Evolutionary conservation across 2,797 vertebrate genomes (phyloP).

Genomic region (Sebastes cheni): DNA sequence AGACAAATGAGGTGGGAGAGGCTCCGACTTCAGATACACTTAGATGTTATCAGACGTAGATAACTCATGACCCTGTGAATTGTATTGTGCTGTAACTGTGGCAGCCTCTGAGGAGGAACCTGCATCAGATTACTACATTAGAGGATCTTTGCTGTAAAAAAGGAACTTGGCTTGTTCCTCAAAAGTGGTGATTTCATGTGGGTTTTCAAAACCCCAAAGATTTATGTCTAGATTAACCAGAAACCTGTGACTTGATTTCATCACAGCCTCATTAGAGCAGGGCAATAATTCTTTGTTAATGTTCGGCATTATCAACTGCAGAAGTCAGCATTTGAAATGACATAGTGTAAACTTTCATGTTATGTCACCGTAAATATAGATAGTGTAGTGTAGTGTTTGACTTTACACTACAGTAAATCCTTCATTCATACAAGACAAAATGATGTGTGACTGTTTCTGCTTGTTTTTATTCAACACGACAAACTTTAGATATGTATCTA

Average conservation of each 20-base stretch:
- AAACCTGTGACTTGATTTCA: background rate
- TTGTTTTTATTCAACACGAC: too few relatives aligned
- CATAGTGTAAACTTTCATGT: too few relatives aligned
- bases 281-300: background rate
- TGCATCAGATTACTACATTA: slow-evolving; percentile 10
- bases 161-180: slow-evolving; percentile 48
- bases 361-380: too few relatives aligned
- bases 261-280: background rate
- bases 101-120: slow-evolving; percentile 17
- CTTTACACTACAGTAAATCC: too few relatives aligned
- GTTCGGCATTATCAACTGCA: background rate
- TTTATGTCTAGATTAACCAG: background rate
- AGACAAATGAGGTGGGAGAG: background rate
- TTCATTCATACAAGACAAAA: too few relatives aligned
- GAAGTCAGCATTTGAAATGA: too few relatives aligned
- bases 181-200: slow-evolving; percentile 14
- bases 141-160: slow-evolving; percentile 18
- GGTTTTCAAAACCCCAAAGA: background rate
- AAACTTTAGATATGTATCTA: rapidly evolving
- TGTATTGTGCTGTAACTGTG: background rate
- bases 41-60: background rate
- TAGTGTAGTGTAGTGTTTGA: too few relatives aligned
- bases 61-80: background rate
- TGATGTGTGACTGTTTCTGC: too few relatives aligned
- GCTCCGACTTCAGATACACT: background rate